phyloP scores from a whole-genome alignment of 2,888 invertebrate species.

The Chrysolina oricalcia region DNA sequence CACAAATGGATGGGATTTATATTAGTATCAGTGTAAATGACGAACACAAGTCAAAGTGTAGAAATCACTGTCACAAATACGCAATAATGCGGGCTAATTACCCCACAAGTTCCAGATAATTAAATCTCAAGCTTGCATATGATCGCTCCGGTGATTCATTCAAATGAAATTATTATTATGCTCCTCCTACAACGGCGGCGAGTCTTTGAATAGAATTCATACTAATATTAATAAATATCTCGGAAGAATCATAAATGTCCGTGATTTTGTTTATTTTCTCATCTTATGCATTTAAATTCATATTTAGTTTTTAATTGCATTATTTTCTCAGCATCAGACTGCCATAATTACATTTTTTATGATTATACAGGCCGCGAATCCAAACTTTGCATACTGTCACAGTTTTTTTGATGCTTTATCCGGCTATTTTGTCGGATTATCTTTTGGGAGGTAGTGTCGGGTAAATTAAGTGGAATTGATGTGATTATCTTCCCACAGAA shows the following conservation, averaged over 20 bases:
- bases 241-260: slow-evolving; percentile 50
- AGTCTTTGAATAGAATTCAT: slow-evolving; percentile 47
- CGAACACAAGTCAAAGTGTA: neutral
- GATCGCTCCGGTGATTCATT: slow-evolving; percentile 12
- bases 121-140: slow-evolving; percentile 10
- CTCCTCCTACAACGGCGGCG: slow-evolving; percentile 53
- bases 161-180: slow-evolving; percentile 44
- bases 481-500: neutral
- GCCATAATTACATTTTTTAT: slow-evolving; percentile 32
- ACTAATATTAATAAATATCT: slow-evolving; percentile 53
- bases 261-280: slow-evolving; percentile 48
- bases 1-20: no score
- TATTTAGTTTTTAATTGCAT: slow-evolving; percentile 53
- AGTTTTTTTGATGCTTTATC: slow-evolving; percentile 3
- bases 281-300: slow-evolving; percentile 55
- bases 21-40: no score
- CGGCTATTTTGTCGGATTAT: slow-evolving; percentile 6
- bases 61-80: neutral
- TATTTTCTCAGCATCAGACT: slow-evolving; percentile 41
- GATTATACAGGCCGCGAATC: slow-evolving; percentile 1
- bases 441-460: slow-evolving; percentile 8
- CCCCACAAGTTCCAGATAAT: slow-evolving; percentile 13
- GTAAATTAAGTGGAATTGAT: neutral
- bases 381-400: slow-evolving; percentile 5
- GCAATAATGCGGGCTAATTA: slow-evolving; percentile 2